Evolutionary conservation across 2,113 vertebrate genomes (phyloP), one percentile per base, ranked within the genome.

Genomic region (Boulengerochromis microlepis): DNA sequence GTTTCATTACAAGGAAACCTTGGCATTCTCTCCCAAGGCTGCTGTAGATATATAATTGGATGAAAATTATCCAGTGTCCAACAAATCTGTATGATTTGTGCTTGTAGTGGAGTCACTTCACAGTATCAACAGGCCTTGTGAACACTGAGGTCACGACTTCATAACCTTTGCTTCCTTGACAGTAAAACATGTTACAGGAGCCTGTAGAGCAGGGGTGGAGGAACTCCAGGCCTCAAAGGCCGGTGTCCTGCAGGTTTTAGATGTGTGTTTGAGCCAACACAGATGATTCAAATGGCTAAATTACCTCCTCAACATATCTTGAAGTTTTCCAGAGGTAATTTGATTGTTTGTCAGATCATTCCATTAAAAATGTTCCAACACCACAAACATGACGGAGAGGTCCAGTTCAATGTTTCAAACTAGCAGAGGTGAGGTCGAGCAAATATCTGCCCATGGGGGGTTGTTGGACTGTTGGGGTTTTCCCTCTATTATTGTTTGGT

Each of bases 341-440:
- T 61, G 57, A 61, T 31, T 61, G 66, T 16, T 71, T 45, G 38
- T 7, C 22, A 45, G 13, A 42, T 26, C 22, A 0, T 45, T 3
- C 22, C 22, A 74, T 16, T 4, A 74, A 45, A 45, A 74, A 74
- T 42, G 13, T 1, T 74, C 38, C 13, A 74, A 74, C 22, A 18
- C 13, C 69, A 0, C n/a, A 16, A 42, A 71, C 35, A 16, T 24
- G 38, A 24, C 1, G 0, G n/a, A 22, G 7, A 40, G 4, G 64
- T 69, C n/a, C 35, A 69, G 33, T 1, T 40, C 12, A 69, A 24
- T 15, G n/a, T 40, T 8, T 10, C 35, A 71, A 42, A 6, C 66
- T 71, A 42, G 64, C 64, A 69, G 2, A 40, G 35, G 35, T 69
- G 19, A 69, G 64, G 33, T 40, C 4, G 0, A 69, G 35, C n/a